phyloP scores from a whole-genome alignment of 2,888 invertebrate species.

The Tenthredo scrophulariae region DNA sequence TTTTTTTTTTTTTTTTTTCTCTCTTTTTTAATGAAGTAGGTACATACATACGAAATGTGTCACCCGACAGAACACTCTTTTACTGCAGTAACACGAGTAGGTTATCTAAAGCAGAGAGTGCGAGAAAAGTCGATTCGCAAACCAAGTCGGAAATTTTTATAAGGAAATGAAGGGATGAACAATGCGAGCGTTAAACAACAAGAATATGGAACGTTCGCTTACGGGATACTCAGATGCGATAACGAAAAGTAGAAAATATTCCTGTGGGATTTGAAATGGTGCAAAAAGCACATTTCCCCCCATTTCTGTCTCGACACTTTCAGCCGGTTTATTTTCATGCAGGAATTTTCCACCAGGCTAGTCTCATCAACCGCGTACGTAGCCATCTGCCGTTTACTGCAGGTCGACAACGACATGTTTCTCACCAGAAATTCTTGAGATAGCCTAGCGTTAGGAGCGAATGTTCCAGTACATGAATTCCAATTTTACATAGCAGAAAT shows the following conservation, averaged over 20 bases:
- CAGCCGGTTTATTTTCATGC: constrained; percentile 11
- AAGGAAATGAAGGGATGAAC: not conserved
- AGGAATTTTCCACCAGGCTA: constrained; percentile 38
- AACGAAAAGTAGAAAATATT: not conserved
- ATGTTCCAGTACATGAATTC: constrained; percentile 45
- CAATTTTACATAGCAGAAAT: constrained; percentile 49
- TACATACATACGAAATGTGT: constrained; percentile 2
- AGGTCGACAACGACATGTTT: constrained; percentile 36
- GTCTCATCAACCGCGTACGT: constrained; percentile 15
- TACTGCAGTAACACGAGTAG: not conserved
- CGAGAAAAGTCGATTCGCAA: not conserved
- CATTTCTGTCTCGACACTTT: not conserved
- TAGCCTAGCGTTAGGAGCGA: constrained; percentile 22
- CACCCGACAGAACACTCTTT: not conserved
- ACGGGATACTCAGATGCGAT: not conserved
- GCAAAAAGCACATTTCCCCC: not conserved
- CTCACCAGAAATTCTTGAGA: constrained; percentile 45
- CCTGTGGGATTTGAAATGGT: not conserved
- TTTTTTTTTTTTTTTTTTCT: not conserved
- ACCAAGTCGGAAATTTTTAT: not conserved
- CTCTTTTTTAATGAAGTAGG: not conserved
- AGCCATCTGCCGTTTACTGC: constrained; percentile 20
- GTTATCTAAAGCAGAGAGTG: not conserved
- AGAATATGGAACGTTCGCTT: not conserved
- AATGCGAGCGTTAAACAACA: not conserved